A percentile compares a stretch with the other conserved stretches of the same genome.
phyloP scores from a whole-genome alignment of 2,888 invertebrate species.

The Pammene aurita region DNA sequence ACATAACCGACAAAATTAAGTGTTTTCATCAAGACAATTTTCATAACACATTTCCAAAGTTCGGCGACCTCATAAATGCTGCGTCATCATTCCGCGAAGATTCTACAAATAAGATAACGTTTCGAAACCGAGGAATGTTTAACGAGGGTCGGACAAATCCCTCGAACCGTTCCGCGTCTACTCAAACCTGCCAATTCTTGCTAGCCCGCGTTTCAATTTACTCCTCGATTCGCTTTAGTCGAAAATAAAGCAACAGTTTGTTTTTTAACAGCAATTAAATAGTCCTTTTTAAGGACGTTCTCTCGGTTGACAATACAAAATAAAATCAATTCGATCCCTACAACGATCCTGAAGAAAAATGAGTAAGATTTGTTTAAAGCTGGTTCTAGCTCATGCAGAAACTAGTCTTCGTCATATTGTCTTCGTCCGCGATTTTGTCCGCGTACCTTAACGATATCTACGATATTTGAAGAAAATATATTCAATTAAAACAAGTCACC shows the following conservation, averaged over 20 bases:
- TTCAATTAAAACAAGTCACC: no score
- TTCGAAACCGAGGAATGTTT: constrained; percentile 55
- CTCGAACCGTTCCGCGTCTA: constrained; percentile 54
- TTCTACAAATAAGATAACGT: constrained; percentile 68
- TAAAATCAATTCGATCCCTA: constrained; percentile 28
- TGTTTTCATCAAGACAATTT: constrained; percentile 45
- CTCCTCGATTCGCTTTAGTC: constrained; percentile 58
- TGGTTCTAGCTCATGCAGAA: no score
- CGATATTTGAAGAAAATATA: no score
- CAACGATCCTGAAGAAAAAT: no score
- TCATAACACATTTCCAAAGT: constrained; percentile 52
- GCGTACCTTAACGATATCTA: no score
- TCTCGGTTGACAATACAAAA: constrained; percentile 41
- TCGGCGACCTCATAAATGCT: constrained; percentile 50
- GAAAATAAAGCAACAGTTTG: constrained; percentile 60
- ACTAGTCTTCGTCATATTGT: no score
- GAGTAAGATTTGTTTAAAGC: no score
- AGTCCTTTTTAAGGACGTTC: constrained; percentile 58
- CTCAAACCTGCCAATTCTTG: constrained; percentile 64
- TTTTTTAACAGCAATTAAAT: constrained; percentile 55
- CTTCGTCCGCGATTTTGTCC: no score
- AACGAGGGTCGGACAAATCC: constrained; percentile 74
- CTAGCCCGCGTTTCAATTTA: constrained; percentile 71
- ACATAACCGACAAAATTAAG: no score
- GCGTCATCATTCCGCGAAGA: constrained; percentile 58